Evolutionary conservation across 1,140 invertebrate species (phyloP).

Genomic region (Globodera rostochiensis): DNA sequence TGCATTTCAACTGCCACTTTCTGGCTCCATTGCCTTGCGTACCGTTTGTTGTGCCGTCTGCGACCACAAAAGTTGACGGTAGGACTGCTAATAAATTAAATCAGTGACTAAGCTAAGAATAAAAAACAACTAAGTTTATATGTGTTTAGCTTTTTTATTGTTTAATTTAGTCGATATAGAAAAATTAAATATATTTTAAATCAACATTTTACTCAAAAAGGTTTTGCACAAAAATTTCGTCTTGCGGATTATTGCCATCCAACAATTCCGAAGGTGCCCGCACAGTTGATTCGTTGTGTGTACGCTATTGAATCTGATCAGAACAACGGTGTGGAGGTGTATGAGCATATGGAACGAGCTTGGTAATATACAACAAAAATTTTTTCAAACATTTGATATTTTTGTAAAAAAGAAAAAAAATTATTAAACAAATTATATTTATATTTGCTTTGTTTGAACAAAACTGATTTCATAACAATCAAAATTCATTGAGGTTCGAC

Average conservation of each 20-base stretch:
- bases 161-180: no score
- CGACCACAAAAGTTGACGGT: not conserved
- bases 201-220: not conserved
- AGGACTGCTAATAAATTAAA: no score
- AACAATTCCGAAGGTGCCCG: slow-evolving; percentile 85
- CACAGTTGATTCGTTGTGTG: slow-evolving; percentile 87
- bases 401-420: no score
- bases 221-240: not conserved
- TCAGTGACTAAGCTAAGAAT: no score
- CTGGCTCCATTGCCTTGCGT: slow-evolving; percentile 48
- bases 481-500: not conserved
- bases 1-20: slow-evolving; percentile 38
- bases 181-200: not conserved
- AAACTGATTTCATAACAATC: no score
- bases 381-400: not conserved
- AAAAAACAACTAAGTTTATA: not conserved
- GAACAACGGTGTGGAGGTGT: slow-evolving; percentile 82
- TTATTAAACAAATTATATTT: no score
- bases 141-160: no score
- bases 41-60: slow-evolving; percentile 33
- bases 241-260: slow-evolving; percentile 69
- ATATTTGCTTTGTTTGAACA: no score
- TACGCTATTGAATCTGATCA: slow-evolving; percentile 86
- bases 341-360: slow-evolving; percentile 78
- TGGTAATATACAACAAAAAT: not conserved